These are phyloP conservation scores for Anoura caudifer DNA, from an alignment of 2,113 vertebrate genomes.

Conservation along the genomic window DNA sequence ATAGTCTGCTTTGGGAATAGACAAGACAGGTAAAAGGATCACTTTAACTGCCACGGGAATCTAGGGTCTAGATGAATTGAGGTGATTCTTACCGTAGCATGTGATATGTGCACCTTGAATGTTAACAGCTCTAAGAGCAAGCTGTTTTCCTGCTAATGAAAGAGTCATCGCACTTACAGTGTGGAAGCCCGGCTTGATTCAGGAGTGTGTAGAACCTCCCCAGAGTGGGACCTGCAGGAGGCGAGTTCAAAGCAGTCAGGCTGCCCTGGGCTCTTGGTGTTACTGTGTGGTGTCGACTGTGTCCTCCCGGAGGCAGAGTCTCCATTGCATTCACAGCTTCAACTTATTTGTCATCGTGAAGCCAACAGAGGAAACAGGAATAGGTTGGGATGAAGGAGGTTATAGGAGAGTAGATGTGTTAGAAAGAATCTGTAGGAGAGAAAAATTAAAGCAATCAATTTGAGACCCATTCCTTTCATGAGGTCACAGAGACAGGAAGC, in stretches of 20 bases:
- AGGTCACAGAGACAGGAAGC: neutral
- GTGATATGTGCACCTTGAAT: neutral
- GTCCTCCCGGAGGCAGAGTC: neutral
- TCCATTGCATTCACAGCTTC: neutral
- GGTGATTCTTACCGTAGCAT: neutral
- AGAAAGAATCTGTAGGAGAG: slow-evolving; percentile 5
- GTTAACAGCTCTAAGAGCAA: neutral
- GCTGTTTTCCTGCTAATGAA: neutral
- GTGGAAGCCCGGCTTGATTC: neutral
- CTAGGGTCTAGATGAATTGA: neutral
- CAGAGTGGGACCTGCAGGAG: neutral
- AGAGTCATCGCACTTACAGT: neutral
- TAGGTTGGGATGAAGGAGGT: neutral
- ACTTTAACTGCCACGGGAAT: neutral
- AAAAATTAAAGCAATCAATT: neutral
- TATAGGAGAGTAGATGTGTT: neutral
- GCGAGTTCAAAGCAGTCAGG: neutral
- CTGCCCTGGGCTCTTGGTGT: neutral
- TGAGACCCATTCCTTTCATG: neutral
- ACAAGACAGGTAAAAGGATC: neutral
- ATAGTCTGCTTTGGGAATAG: neutral
- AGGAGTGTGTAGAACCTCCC: neutral
- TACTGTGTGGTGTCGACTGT: no score
- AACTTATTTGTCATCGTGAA: slow-evolving; percentile 9
- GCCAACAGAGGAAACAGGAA: neutral